These are phyloP conservation scores for Alca torda DNA, from an alignment of 2,797 vertebrate genomes.

Conservation along the genomic window DNA sequence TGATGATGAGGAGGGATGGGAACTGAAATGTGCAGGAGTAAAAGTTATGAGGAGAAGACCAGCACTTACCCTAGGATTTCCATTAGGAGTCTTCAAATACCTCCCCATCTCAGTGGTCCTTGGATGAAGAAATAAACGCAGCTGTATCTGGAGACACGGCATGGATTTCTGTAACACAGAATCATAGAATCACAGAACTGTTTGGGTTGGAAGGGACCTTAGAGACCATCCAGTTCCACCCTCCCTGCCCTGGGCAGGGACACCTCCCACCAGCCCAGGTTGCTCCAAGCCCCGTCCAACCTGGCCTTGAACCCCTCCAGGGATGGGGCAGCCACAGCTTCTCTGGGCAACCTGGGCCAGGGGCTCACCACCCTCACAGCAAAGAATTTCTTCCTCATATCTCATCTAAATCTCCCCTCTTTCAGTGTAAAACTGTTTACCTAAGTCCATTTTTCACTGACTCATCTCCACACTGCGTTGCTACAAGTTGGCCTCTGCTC, in stretches of 20 bases:
- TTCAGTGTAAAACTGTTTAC: background rate
- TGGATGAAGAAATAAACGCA: background rate
- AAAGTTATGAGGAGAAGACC: background rate
- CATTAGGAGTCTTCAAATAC: background rate
- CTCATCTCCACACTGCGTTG: background rate
- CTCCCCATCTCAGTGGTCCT: background rate
- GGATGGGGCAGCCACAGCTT: background rate
- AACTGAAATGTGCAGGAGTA: background rate
- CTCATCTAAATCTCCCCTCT: background rate
- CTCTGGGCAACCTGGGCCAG: background rate
- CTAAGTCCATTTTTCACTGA: conserved; percentile 4
- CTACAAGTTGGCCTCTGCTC: conserved; percentile 12
- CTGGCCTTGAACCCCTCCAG: background rate
- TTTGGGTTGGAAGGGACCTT: background rate
- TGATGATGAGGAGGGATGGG: background rate
- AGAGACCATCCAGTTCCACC: background rate
- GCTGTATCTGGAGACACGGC: background rate
- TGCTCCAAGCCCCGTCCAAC: background rate
- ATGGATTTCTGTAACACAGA: background rate
- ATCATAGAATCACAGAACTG: background rate
- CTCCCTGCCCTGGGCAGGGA: background rate
- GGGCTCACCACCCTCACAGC: background rate
- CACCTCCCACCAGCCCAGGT: background rate
- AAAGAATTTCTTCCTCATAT: background rate
- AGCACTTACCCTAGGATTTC: background rate